Conservation (phyloP, 2,888 invertebrate species). For the Lasioglossum lativentre region DNA sequence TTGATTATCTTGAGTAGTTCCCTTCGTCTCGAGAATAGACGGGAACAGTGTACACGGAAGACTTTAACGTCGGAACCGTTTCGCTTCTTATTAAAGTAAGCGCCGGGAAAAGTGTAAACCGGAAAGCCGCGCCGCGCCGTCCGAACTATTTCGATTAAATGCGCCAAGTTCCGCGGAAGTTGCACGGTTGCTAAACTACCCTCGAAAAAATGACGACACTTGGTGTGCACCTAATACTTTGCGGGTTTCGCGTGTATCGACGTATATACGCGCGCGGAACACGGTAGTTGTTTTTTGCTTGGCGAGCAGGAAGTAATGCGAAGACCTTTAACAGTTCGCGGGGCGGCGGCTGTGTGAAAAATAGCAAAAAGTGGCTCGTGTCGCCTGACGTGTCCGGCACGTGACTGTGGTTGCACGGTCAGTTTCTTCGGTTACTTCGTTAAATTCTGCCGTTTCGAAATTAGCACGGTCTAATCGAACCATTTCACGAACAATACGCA, state of each 20-base stretch:
- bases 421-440: background rate
- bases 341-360: slow-evolving; percentile 22
- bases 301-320: slow-evolving; percentile 44
- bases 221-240: slow-evolving; percentile 33
- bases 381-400: slow-evolving; percentile 26
- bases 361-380: slow-evolving; percentile 10
- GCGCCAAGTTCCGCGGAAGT: background rate
- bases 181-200: background rate
- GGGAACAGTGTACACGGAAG: background rate
- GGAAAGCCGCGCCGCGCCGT: background rate
- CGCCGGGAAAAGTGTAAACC: background rate
- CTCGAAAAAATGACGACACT: slow-evolving; percentile 16
- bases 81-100: background rate
- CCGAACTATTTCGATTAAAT: slow-evolving; percentile 6
- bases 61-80: background rate
- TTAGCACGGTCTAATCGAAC: background rate
- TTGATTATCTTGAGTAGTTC: background rate
- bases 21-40: background rate
- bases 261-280: background rate
- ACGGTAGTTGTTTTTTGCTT: slow-evolving; percentile 16
- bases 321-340: slow-evolving; percentile 51
- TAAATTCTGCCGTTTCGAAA: background rate
- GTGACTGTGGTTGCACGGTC: slow-evolving; percentile 23
- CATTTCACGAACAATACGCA: too few relatives aligned
- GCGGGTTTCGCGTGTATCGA: slow-evolving; percentile 53